Evolutionary conservation across 2,113 vertebrate species (phyloP), one percentile per base, ranked within the genome.

Genomic region (Rhizomys pruinosus): DNA sequence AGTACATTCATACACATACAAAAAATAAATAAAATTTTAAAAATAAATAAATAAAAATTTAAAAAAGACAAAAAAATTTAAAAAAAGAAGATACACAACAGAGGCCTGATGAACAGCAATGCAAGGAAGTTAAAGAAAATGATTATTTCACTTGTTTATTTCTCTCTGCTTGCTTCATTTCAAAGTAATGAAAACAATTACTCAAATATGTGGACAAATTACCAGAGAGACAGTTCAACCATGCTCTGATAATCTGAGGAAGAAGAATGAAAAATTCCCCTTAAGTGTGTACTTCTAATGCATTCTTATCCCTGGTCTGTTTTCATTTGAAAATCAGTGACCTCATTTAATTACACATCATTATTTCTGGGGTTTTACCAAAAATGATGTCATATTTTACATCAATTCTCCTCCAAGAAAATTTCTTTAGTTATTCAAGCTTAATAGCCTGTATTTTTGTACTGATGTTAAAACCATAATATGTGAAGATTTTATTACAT

Each of bases 301-400:
- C 79, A 86, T 88, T 93, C 52, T 81, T 89, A 85, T 44, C 55
- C 32, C 57, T 37, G 59, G 90, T 92, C 71, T 90, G 64, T 93
- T 92, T 94, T 87, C 47, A 42, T 84, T 79, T 94, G 59, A 84
- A 94, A 94, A 91, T 73, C 81, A 32, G 69, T 90, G 34, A 94
- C 77, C 74, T 90, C 42, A 85, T 80, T 85, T 94, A 88, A 92
- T 79, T 86, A 34, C 23, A 96, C 68, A 88, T 90, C 37, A 95
- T 94, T 89, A 88, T 87, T 86, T 90, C 73, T 91, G 69, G 69
- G 86, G 34, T 88, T 94, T 94, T 86, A 80, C 57, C 68, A 93
- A 94, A 88, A 76, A 72, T n/a, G 85, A 94, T 85, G 71, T 92
- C 73, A 87, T 95, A 89, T 94, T 95, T 96, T 74, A 96, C 76